Percentiles rank a stretch among this genome's conserved stretches.
Conservation (phyloP, 2,888 invertebrate genomes). For the Dione juno region DNA sequence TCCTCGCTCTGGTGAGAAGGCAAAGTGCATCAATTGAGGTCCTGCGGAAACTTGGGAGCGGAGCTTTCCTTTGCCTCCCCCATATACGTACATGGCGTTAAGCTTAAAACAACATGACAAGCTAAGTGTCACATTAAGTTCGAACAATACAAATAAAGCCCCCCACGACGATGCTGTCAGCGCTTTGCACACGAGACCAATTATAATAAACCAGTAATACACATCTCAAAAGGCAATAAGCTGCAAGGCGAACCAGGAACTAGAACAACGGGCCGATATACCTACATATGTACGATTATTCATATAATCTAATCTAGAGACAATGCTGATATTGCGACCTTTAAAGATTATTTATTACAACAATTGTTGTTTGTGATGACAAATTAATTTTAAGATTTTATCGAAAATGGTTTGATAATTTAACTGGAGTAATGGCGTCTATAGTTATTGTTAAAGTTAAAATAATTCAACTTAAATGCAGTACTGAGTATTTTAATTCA, state of each 20-base stretch:
- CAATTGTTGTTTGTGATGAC: slow-evolving; percentile 2
- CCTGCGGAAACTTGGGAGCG: no score
- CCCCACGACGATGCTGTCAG: slow-evolving; percentile 6
- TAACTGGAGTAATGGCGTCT: not conserved
- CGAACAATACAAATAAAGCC: not conserved
- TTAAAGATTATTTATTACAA: not conserved
- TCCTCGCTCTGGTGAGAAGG: no score
- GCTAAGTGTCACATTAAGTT: no score
- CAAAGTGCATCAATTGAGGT: no score
- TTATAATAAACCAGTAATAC: slow-evolving; percentile 15
- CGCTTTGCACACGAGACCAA: slow-evolving; percentile 43
- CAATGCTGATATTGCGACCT: slow-evolving; percentile 29
- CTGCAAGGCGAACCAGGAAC: slow-evolving; percentile 44
- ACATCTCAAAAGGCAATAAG: slow-evolving; percentile 34
- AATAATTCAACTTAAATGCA: not conserved
- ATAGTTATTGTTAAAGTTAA: not conserved
- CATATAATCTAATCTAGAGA: slow-evolving; percentile 37
- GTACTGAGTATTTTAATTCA: not conserved
- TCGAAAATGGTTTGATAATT: not conserved
- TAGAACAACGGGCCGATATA: slow-evolving; percentile 35
- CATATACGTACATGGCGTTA: no score
- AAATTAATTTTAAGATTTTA: not conserved
- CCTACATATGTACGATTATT: slow-evolving; percentile 19
- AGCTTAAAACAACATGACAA: no score
- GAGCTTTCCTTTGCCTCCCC: no score